Percentiles rank a stretch among this genome's conserved stretches.
phyloP scores from a whole-genome alignment of 2,113 vertebrate genomes.

The Vombatus ursinus region DNA sequence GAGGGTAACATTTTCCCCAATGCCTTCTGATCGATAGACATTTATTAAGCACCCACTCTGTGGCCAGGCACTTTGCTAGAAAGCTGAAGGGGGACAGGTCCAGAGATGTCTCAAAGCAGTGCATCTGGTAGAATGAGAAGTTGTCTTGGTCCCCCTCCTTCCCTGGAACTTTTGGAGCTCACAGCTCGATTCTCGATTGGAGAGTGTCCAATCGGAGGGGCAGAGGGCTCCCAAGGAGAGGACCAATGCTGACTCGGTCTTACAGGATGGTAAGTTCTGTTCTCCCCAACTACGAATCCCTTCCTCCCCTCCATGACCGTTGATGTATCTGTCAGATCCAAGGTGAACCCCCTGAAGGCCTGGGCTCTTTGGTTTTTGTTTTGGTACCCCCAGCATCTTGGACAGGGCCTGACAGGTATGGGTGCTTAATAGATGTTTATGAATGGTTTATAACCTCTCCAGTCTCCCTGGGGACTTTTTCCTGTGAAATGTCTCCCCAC shows the following conservation, averaged over 20 bases:
- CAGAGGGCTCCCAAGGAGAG: neutral
- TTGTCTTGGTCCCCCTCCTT: neutral
- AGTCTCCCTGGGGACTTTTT: no score
- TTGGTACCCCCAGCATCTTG: accelerated
- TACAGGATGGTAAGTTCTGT: neutral
- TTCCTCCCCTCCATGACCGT: neutral
- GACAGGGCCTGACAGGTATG: neutral
- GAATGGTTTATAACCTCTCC: no score
- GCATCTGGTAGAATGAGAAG: no score
- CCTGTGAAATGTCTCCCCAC: neutral
- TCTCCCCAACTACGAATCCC: neutral
- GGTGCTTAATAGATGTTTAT: no score
- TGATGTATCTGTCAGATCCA: neutral
- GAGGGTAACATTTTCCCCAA: neutral
- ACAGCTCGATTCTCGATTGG: neutral
- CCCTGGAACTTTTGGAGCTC: neutral
- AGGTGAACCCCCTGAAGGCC: neutral
- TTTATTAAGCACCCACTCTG: neutral
- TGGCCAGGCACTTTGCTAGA: no score
- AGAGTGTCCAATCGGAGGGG: no score
- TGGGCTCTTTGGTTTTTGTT: no score
- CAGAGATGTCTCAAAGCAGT: neutral
- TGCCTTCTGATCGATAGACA: neutral
- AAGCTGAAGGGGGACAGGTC: no score
- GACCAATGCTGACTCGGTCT: neutral